These are phyloP conservation scores for Idaea biselata DNA, from an alignment of 2,888 invertebrate genomes.

Conservation along the genomic window DNA sequence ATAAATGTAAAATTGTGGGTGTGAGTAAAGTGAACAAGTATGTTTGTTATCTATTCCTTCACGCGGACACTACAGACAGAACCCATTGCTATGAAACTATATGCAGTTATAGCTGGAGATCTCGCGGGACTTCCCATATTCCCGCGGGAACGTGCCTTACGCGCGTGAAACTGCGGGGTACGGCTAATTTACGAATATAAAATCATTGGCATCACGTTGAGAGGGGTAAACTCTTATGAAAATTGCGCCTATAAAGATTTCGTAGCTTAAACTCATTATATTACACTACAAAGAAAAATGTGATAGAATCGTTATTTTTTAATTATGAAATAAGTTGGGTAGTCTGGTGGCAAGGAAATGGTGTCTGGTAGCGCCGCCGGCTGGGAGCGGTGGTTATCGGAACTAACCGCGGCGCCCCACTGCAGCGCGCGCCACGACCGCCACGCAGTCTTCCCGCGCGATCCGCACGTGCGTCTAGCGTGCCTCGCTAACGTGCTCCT, in stretches of 20 bases:
- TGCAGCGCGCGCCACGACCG: slow-evolving; percentile 62
- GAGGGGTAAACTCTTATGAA: background rate
- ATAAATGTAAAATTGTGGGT: no score
- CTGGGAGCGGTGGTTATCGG: slow-evolving; percentile 44
- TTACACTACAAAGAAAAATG: background rate
- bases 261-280: background rate
- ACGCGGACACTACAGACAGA: no score
- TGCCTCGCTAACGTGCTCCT: slow-evolving; percentile 54
- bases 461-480: slow-evolving; percentile 74
- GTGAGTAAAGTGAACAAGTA: background rate
- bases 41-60: background rate
- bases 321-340: slow-evolving; percentile 4
- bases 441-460: slow-evolving; percentile 81
- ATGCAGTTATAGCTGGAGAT: no score
- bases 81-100: no score
- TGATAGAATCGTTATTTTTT: background rate
- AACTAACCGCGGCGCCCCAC: slow-evolving; percentile 56
- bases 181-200: no score
- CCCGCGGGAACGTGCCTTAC: no score
- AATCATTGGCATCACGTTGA: no score
- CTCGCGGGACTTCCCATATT: no score
- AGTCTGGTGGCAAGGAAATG: slow-evolving; percentile 5
- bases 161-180: no score
- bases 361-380: slow-evolving; percentile 53
- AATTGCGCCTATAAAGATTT: background rate